These are phyloP conservation scores for Cephus pulcher DNA, from an alignment of 2,888 invertebrate species.

Conservation along the genomic window DNA sequence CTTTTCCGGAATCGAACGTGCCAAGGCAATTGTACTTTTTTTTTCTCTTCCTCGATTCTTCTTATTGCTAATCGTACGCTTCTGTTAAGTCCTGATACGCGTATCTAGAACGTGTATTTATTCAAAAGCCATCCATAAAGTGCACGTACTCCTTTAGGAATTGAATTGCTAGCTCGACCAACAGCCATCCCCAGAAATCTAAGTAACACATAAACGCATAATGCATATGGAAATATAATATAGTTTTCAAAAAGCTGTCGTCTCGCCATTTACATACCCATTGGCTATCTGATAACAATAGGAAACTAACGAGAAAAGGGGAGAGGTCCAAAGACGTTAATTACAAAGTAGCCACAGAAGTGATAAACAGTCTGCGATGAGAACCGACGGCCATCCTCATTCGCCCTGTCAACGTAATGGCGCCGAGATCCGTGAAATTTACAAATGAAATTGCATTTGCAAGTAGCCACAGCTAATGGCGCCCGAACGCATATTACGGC, in stretches of 20 bases:
- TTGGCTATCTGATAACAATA: background rate
- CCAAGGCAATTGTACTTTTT: no score
- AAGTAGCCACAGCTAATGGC: background rate
- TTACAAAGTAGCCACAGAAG: background rate
- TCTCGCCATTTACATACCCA: background rate
- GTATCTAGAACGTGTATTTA: background rate
- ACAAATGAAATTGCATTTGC: background rate
- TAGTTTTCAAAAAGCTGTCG: background rate
- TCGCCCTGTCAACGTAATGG: background rate
- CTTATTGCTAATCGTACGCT: no score
- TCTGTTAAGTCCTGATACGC: no score
- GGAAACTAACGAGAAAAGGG: constrained; percentile 5
- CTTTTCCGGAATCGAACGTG: no score
- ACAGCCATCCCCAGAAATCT: background rate
- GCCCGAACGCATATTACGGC: background rate
- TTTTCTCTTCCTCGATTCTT: no score
- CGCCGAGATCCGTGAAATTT: background rate
- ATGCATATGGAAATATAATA: background rate
- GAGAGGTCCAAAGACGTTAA: constrained; percentile 9
- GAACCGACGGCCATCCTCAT: background rate
- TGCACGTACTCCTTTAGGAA: background rate
- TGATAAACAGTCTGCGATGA: background rate
- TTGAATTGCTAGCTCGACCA: background rate
- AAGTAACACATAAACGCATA: background rate
- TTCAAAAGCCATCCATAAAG: background rate